These are phyloP conservation scores for Drosophila fulvimacula DNA, from an alignment of 2,888 invertebrate species.

Conservation along the genomic window DNA sequence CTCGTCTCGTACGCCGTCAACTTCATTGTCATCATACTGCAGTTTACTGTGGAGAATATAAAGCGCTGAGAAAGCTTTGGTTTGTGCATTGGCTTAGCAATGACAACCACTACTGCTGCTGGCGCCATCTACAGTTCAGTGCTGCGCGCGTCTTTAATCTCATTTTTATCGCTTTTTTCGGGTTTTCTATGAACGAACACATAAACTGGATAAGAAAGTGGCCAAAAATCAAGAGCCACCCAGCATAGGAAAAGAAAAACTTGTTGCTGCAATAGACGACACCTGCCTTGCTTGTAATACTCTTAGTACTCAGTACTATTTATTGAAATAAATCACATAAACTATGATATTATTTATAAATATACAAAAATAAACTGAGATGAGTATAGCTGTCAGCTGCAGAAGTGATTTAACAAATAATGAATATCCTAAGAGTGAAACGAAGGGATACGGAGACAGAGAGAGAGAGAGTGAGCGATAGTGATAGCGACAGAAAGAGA, in stretches of 20 bases:
- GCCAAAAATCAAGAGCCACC: slow-evolving; percentile 31
- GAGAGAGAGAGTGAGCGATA: no score
- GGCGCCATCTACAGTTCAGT: slow-evolving; percentile 30
- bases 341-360: no score
- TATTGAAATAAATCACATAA: neutral
- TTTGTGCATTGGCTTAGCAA: slow-evolving; percentile 22
- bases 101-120: slow-evolving; percentile 9
- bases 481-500: no score
- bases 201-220: slow-evolving; percentile 78
- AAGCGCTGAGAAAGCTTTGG: slow-evolving; percentile 27
- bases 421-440: no score
- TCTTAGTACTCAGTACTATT: neutral
- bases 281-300: neutral
- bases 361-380: no score
- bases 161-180: slow-evolving; percentile 15
- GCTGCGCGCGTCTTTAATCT: slow-evolving; percentile 17
- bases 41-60: slow-evolving; percentile 66
- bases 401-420: no score
- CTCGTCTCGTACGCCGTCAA: slow-evolving; percentile 77
- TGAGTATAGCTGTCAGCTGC: no score
- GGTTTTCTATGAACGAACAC: neutral
- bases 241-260: slow-evolving; percentile 4
- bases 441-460: no score
- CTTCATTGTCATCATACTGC: slow-evolving; percentile 80
- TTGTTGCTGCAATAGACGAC: slow-evolving; percentile 15